Percentiles rank a stretch among this genome's conserved stretches.
Evolutionary conservation across 2,113 vertebrate genomes (phyloP).

Genomic region (Buteo buteo): DNA sequence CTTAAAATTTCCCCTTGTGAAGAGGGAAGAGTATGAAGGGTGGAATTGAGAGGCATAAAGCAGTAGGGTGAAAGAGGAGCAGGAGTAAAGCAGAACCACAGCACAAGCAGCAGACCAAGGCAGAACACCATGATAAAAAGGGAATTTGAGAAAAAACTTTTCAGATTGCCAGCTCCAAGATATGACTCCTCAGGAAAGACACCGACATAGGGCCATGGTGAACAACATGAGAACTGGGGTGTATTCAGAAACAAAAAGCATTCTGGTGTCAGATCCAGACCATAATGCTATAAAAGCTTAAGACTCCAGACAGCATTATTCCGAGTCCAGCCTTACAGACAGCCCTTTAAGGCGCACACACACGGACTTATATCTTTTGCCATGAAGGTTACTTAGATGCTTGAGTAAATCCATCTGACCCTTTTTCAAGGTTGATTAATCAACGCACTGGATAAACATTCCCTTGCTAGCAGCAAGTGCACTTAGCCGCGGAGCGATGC

Average conservation of each 20-base stretch:
- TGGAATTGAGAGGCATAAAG: background rate
- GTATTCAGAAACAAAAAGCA: background rate
- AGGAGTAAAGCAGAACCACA: background rate
- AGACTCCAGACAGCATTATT: background rate
- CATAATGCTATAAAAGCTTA: fast-evolving
- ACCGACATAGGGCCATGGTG: background rate
- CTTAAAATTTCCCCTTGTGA: background rate
- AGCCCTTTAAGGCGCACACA: background rate
- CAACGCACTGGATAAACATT: background rate
- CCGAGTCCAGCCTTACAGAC: background rate
- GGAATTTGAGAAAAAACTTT: too few relatives aligned
- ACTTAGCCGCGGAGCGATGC: fast-evolving
- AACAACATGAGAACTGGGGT: background rate
- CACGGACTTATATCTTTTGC: background rate
- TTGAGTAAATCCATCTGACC: slow-evolving; percentile 17
- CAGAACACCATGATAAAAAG: background rate
- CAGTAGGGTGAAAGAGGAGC: background rate
- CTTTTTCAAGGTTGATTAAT: slow-evolving; percentile 41
- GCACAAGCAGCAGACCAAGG: background rate
- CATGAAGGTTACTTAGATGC: background rate
- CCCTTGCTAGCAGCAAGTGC: background rate
- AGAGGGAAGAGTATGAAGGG: fast-evolving
- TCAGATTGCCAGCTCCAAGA: background rate
- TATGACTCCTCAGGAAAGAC: background rate
- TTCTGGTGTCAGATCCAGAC: background rate